Percentiles rank a stretch among this genome's conserved stretches.
Evolutionary conservation across 2,113 vertebrate species (phyloP).

Genomic region (Pristiophorus japonicus): DNA sequence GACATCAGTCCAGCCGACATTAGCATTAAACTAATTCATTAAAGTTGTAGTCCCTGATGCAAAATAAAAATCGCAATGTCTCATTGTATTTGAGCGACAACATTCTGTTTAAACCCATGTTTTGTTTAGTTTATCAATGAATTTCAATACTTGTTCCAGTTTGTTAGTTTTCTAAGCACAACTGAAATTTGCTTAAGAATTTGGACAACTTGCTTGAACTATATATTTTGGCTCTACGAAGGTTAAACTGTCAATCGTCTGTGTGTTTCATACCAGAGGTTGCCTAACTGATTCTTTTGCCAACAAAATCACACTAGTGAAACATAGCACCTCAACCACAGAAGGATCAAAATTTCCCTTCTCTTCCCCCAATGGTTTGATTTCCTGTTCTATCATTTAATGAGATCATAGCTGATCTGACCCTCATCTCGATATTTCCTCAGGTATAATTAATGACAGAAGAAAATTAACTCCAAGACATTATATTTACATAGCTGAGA

Average conservation of each 20-base stretch:
- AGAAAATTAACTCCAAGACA: not conserved
- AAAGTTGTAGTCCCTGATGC: not conserved
- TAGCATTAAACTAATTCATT: not conserved
- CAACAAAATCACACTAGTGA: not conserved
- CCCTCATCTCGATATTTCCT: too few relatives aligned
- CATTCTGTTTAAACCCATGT: not conserved
- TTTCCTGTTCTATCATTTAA: not conserved
- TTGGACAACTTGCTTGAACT: not conserved
- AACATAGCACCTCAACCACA: not conserved
- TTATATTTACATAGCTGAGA: not conserved
- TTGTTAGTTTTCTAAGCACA: not conserved
- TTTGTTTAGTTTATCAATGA: not conserved
- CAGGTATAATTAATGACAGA: too few relatives aligned
- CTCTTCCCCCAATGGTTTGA: not conserved
- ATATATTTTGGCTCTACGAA: not conserved
- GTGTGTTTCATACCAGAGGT: not conserved
- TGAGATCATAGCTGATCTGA: not conserved
- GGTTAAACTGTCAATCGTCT: not conserved
- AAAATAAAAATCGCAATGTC: not conserved
- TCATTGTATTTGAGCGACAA: too few relatives aligned
- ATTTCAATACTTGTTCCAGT: not conserved
- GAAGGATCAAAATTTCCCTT: not conserved
- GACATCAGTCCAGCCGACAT: not conserved
- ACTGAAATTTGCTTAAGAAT: not conserved
- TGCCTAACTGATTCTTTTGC: not conserved